phyloP scores from a whole-genome alignment of 30 jellyfish, hydroid and myxozoan genomes.

The Morbakka virulenta region DNA sequence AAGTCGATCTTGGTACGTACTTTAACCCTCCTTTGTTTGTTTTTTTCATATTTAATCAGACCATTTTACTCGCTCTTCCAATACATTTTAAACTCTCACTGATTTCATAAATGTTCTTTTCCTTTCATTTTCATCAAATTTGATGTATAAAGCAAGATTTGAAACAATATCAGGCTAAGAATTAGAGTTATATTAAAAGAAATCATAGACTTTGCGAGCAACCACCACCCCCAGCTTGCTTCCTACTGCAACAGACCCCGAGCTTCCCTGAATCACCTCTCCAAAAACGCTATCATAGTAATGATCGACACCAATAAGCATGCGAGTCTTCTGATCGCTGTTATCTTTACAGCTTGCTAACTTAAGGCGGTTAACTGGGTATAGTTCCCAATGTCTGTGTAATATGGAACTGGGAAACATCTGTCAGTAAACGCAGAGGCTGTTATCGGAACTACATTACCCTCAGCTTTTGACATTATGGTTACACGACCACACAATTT shows the following conservation, averaged over 20 bases:
- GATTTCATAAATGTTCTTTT: not conserved
- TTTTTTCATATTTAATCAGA: not conserved
- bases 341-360: too few relatives aligned
- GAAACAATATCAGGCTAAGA: not conserved
- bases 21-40: not conserved
- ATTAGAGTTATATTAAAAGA: not conserved
- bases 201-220: conserved; percentile 7
- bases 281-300: conserved; percentile 21
- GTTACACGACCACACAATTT: too few relatives aligned
- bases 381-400: too few relatives aligned
- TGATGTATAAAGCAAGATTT: conserved; percentile 14
- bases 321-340: too few relatives aligned
- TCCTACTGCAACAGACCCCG: conserved; percentile 44
- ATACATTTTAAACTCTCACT: not conserved
- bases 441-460: too few relatives aligned
- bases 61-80: conserved; percentile 7
- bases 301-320: conserved; percentile 40
- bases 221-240: conserved; percentile 41
- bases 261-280: conserved; percentile 12
- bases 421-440: too few relatives aligned
- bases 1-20: conserved; percentile 4
- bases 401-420: too few relatives aligned
- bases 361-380: too few relatives aligned
- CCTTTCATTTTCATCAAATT: not conserved
- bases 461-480: too few relatives aligned